Percentiles rank a stretch among this genome's conserved stretches.
phyloP scores from a whole-genome alignment of 2,888 invertebrate species.

The Lycia hirtaria region DNA sequence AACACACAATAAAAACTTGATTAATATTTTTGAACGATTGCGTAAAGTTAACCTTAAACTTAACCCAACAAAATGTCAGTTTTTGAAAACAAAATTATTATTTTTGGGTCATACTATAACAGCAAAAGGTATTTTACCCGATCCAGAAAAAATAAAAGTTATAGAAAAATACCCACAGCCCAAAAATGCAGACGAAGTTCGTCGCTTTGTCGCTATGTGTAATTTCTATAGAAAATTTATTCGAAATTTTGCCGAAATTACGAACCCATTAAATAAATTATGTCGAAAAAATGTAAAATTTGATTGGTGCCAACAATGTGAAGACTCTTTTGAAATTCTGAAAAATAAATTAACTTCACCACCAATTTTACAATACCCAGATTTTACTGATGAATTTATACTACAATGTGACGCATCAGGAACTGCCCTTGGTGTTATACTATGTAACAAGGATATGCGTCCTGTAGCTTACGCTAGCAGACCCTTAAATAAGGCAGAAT shows the following conservation, averaged over 20 bases:
- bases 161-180: slow-evolving; percentile 18
- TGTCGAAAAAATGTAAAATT: slow-evolving; percentile 20
- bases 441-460: neutral
- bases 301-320: slow-evolving; percentile 1
- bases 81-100: slow-evolving; percentile 7
- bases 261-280: slow-evolving; percentile 18
- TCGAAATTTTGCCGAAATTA: slow-evolving; percentile 17
- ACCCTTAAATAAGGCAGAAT: neutral
- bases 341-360: neutral
- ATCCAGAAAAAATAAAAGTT: neutral
- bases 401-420: neutral
- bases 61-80: slow-evolving; percentile 10
- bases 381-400: neutral
- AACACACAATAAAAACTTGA: slow-evolving; percentile 23
- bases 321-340: neutral
- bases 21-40: slow-evolving; percentile 10
- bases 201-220: slow-evolving; percentile 30
- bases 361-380: neutral
- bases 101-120: slow-evolving; percentile 5
- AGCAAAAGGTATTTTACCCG: slow-evolving; percentile 1
- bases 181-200: slow-evolving; percentile 26
- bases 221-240: slow-evolving; percentile 34
- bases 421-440: neutral
- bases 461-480: neutral
- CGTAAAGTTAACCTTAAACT: slow-evolving; percentile 23